phyloP scores from a whole-genome alignment of 1,140 invertebrate genomes.

The Sycophaga agraensis region DNA sequence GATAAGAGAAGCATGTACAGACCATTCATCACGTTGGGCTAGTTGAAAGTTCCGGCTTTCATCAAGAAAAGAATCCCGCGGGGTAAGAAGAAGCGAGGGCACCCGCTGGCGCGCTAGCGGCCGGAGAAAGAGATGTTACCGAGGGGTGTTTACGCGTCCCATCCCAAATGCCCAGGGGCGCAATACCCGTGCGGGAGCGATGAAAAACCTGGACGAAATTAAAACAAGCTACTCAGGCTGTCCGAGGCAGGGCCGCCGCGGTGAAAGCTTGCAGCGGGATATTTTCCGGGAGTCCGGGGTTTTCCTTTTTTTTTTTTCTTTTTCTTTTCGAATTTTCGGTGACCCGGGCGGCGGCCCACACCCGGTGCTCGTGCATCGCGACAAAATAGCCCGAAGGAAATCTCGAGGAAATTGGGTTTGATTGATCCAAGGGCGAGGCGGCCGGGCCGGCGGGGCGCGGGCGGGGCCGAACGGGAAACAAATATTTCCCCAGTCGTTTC shows the following conservation, averaged over 20 bases:
- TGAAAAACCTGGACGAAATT: constrained; percentile 44
- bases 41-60: background rate
- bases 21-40: constrained; percentile 1
- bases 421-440: constrained; percentile 12
- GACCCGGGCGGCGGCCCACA: no score
- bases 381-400: no score
- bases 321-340: no score
- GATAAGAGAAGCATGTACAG: background rate
- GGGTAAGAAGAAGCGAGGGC: background rate
- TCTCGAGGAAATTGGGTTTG: constrained; percentile 6
- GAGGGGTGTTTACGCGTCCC: constrained; percentile 38
- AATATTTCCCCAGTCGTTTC: constrained; percentile 14
- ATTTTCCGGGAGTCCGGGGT: no score
- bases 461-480: background rate
- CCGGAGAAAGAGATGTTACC: background rate
- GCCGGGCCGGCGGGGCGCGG: background rate
- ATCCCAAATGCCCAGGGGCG: constrained; percentile 31
- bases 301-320: no score
- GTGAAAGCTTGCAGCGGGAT: no score
- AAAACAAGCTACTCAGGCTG: no score
- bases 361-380: background rate
- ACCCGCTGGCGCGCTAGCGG: no score
- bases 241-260: no score
- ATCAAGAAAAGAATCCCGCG: background rate
- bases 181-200: constrained; percentile 18